phyloP scores from a whole-genome alignment of 2,113 vertebrate species.

The Felis catus region F.catus_Fca126_mat1.0 CM031415.1:10914501-10915000 shows the following conservation, averaged over 20 bases:
- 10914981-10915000: conserved; percentile 53
- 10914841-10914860: conserved; percentile 67
- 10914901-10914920: conserved; percentile 59
- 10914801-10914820: conserved; percentile 61
- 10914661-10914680: neutral
- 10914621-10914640: neutral
- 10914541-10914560: too few species aligned
- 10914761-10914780: conserved; percentile 44
- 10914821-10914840: conserved; percentile 62
- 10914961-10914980: conserved; percentile 61
- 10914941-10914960: conserved; percentile 61
- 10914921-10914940: conserved; percentile 45
- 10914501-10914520: too few species aligned
- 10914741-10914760: neutral
- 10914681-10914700: neutral
- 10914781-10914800: conserved; percentile 35
- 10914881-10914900: conserved; percentile 59
- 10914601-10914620: neutral
- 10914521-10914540: too few species aligned
- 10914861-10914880: conserved; percentile 64
- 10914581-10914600: neutral
- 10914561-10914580: too few species aligned
- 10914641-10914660: neutral
- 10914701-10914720: neutral
- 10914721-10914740: neutral